A percentile compares a stretch with the other conserved stretches of the same genome.
Evolutionary conservation across 2,797 vertebrate species (phyloP).

Genomic region (Notolabrus celidotus): DNA sequence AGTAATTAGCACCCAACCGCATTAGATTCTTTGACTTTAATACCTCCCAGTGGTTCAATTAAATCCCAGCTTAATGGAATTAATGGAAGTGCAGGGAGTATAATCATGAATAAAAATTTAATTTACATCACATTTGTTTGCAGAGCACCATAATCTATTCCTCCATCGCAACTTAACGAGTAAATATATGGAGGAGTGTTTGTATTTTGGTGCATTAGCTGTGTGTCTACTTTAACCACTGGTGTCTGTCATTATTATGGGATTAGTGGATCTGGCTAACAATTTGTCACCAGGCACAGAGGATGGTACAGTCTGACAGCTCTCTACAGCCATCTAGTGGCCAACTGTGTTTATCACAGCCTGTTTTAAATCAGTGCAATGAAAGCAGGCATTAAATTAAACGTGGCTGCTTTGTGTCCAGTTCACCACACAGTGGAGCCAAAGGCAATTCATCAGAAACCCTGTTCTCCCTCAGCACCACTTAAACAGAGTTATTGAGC

Average conservation of each 20-base stretch:
- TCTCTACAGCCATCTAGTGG: constrained; percentile 76
- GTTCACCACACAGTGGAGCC: constrained; percentile 37
- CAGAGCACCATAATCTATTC: constrained; percentile 25
- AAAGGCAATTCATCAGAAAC: constrained; percentile 15
- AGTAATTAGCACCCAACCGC: constrained; percentile 66
- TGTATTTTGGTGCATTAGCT: constrained; percentile 17
- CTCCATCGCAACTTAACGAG: constrained; percentile 4
- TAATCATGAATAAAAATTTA: constrained; percentile 52
- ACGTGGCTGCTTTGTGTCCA: neutral
- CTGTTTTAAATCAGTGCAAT: neutral
- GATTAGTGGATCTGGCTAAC: constrained; percentile 31
- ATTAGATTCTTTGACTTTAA: constrained; percentile 57
- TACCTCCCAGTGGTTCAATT: constrained; percentile 64
- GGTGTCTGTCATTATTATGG: constrained; percentile 38
- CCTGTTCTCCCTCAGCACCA: constrained; percentile 1
- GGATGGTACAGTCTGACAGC: constrained; percentile 9
- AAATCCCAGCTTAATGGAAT: constrained; percentile 61
- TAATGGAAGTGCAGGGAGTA: constrained; percentile 32
- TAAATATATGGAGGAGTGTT: constrained; percentile 18
- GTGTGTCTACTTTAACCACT: constrained; percentile 37
- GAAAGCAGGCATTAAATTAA: neutral
- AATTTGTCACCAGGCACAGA: constrained; percentile 6
- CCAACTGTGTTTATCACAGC: constrained; percentile 22
- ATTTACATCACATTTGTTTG: constrained; percentile 50
- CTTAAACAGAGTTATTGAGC: neutral